A percentile compares a stretch with the other conserved stretches of the same genome.
Evolutionary conservation across 1,140 invertebrate genomes (phyloP).

Genomic region (Camponotus vicinus): DNA sequence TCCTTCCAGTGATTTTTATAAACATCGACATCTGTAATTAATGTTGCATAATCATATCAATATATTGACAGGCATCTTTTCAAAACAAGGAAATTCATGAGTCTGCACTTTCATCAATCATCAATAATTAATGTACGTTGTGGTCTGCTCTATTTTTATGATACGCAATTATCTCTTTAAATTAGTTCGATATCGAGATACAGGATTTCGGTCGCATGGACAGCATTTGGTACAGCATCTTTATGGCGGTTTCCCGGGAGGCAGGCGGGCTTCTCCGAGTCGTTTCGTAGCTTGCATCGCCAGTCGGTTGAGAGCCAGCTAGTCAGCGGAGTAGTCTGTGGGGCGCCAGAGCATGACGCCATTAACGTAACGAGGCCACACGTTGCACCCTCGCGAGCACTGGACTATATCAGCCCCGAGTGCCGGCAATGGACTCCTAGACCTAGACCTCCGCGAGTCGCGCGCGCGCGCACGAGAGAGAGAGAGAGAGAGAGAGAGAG

Average conservation of each 20-base stretch:
- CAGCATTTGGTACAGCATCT: conserved; percentile 36
- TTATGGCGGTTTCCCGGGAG: conserved; percentile 17
- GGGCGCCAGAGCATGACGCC: conserved; percentile 81
- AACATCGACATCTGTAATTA: not conserved
- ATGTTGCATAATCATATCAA: not conserved
- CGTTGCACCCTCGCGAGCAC: conserved; percentile 73
- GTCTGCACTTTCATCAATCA: not conserved
- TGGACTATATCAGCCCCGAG: conserved; percentile 74
- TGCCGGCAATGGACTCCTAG: conserved; percentile 73
- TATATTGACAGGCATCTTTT: not conserved
- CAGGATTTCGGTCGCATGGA: too few relatives aligned
- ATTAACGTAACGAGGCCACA: conserved; percentile 79
- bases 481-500: conserved; percentile 19
- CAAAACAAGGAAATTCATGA: not conserved
- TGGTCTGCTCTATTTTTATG: too few relatives aligned
- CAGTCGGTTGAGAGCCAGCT: conserved; percentile 55
- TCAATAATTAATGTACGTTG: not conserved
- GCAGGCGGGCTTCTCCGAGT: conserved; percentile 57
- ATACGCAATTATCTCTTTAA: conserved; percentile 7
- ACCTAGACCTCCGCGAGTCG: conserved; percentile 74
- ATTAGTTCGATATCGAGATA: not conserved
- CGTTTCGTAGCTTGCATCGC: conserved; percentile 48
- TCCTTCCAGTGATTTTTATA: not conserved
- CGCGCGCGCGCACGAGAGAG: not conserved
- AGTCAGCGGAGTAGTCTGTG: conserved; percentile 71